A percentile compares a stretch with the other conserved stretches of the same genome.
These are phyloP conservation scores for Chaenodraco wilsoni DNA, from an alignment of 2,797 vertebrate genomes.

Conservation along the genomic window DNA sequence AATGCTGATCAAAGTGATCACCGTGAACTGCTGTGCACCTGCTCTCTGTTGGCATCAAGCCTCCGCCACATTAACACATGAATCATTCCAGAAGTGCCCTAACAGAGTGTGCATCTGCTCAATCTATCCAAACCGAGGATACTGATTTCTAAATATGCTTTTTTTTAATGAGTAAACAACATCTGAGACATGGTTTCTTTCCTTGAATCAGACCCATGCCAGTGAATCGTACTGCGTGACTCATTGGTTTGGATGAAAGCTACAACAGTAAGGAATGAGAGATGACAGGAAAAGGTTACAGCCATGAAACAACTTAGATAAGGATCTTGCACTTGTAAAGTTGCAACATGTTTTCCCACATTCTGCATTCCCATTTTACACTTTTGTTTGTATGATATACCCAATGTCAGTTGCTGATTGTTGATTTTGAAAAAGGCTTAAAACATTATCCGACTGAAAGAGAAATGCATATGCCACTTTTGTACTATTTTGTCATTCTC, in stretches of 20 bases:
- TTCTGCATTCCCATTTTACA: neutral
- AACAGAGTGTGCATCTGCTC: neutral
- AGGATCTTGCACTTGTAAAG: neutral
- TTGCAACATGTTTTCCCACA: neutral
- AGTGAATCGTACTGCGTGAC: neutral
- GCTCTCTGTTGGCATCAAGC: conserved; percentile 15
- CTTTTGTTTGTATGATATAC: no score
- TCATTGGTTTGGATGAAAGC: conserved; percentile 2
- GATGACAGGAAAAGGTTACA: neutral
- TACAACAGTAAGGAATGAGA: neutral
- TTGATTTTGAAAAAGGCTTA: no score
- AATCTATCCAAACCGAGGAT: neutral
- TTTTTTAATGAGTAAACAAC: conserved; percentile 11
- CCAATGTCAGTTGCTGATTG: no score
- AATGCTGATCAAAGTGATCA: conserved; percentile 44
- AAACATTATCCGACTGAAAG: no score
- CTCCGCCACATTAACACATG: neutral
- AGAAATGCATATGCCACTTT: no score
- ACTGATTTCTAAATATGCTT: conserved; percentile 5
- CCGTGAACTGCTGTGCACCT: conserved; percentile 20
- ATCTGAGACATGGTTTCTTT: neutral
- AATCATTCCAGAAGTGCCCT: conserved; percentile 7
- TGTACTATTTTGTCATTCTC: no score
- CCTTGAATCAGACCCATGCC: neutral
- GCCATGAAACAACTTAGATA: neutral